Evolutionary conservation across 2,797 vertebrate species (phyloP).

Genomic region (Eidolon dupreanum): DNA sequence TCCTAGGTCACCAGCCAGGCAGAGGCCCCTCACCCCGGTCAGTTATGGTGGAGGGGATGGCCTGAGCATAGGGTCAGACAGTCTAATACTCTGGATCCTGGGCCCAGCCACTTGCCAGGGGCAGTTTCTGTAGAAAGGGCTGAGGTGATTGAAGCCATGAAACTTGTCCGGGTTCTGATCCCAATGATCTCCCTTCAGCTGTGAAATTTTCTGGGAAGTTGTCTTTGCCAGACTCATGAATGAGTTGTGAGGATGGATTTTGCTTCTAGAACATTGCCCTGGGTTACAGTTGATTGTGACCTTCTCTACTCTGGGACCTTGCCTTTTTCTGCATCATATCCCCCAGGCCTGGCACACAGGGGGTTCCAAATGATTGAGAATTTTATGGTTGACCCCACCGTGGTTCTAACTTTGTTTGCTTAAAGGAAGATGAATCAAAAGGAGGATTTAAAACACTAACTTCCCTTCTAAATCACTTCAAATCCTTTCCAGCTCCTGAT

Average conservation of each 20-base stretch:
- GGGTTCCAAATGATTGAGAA: background rate
- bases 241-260: background rate
- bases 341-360: too few species aligned
- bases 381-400: background rate
- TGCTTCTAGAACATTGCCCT: background rate
- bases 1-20: background rate
- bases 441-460: background rate
- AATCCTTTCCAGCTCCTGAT: background rate
- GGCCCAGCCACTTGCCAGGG: background rate
- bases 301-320: background rate
- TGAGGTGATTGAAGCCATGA: background rate
- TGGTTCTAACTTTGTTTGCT: background rate
- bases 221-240: background rate
- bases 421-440: background rate
- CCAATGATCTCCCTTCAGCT: background rate
- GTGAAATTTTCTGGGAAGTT: background rate
- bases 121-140: background rate
- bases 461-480: background rate
- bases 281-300: background rate
- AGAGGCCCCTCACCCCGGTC: too few species aligned
- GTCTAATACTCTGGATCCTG: too few species aligned
- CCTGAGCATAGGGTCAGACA: background rate
- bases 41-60: background rate
- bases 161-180: background rate
- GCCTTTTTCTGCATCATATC: background rate